Evolutionary conservation across 2,797 vertebrate genomes (phyloP), one percentile per base, ranked within the genome.

Genomic region (Coracias cyanogaster): DNA sequence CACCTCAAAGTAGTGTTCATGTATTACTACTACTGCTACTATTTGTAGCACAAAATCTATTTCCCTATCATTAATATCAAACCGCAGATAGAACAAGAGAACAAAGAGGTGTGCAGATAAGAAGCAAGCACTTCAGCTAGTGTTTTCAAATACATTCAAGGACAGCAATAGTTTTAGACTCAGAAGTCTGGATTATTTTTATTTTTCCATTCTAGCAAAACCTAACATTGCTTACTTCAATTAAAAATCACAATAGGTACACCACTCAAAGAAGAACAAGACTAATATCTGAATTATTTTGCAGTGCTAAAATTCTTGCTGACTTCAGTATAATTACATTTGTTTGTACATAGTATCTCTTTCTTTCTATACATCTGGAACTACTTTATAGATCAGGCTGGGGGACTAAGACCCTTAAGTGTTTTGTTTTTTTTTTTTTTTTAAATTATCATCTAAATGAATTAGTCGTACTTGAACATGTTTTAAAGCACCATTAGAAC

Each of bases 1-100:
- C 24, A n/a, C 13, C 21, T 57, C 20, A 39, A 5, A 25, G 37
- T 9, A 1, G 0, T 7, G 7, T 22, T 70, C 55, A 26, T 12
- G 7, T 10, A 26, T 41, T 52, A 31, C 11, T 62, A 74, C 8
- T 10, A 26, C 37, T 52, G 28, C 11, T 62, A 74, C 8, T 64
- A 10, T 25, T 46, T 2, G 3, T 12, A 71, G 61, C 7, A 58
- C 20, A 86, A 85, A 77, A n/a, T 14, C 20, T 22, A 18, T 31
- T 92, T 64, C 17, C 17, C 15, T 22, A 35, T 10, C 26, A 66
- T n/a, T 64, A 67, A 37, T 17, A 78, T 29, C 45, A 45, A 83
- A 52, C 49, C 54, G 26, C 18, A 61, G 79, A 46, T 2, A 45
- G 7, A 71, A 89, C 82, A 77, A 2, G 5, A 67, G 29, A 48